Conservation (phyloP, 2,113 vertebrate genomes). For the Mesitornis unicolor region DNA sequence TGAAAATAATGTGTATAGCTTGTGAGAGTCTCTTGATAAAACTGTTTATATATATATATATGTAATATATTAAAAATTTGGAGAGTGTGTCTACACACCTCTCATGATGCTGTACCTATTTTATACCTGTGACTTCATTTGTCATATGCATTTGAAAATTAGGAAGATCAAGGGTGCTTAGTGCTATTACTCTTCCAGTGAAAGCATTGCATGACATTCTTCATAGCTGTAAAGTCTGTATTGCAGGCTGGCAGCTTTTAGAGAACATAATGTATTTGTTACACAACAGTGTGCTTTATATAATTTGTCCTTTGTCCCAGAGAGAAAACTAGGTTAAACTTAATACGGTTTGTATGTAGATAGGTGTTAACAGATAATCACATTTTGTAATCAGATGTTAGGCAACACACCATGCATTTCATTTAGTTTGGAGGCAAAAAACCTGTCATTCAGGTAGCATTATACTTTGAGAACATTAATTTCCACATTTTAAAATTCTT, state of each 20-base stretch:
- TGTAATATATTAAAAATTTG: not conserved
- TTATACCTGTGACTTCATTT: not conserved
- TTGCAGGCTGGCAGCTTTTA: not conserved
- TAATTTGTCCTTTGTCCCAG: slow-evolving; percentile 27
- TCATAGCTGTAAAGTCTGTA: not conserved
- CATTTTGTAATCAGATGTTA: not conserved
- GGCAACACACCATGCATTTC: not conserved
- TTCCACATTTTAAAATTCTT: not conserved
- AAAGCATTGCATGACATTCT: not conserved
- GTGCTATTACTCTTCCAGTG: not conserved
- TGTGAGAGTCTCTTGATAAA: not conserved
- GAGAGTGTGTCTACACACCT: not conserved
- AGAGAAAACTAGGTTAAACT: slow-evolving; percentile 44
- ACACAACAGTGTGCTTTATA: not conserved
- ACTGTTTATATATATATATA: not conserved
- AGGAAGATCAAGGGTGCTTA: not conserved
- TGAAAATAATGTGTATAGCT: not conserved
- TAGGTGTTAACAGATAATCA: not conserved
- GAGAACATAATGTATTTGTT: slow-evolving; percentile 10
- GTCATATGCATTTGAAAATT: not conserved
- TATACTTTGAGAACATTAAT: not conserved
- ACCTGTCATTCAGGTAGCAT: not conserved
- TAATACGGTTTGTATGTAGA: not conserved
- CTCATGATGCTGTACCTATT: not conserved
- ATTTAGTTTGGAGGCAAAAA: not conserved